A percentile compares a stretch with the other conserved stretches of the same genome.
These are phyloP conservation scores for Callionymus lyra DNA, from an alignment of 2,113 vertebrate species.

Conservation along the genomic window DNA sequence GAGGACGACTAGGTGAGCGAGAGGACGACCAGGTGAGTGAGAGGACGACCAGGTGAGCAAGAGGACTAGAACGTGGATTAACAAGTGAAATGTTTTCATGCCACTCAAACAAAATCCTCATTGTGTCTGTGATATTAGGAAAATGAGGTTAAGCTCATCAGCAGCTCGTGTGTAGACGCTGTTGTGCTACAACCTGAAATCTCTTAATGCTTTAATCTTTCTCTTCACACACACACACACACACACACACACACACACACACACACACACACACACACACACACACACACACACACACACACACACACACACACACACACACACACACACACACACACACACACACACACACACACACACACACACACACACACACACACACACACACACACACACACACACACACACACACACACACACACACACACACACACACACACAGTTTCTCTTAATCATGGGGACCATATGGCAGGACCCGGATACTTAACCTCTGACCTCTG, in stretches of 20 bases:
- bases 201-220: conserved; percentile 41
- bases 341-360: conserved; percentile 9
- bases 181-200: conserved; percentile 29
- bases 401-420: conserved; percentile 12
- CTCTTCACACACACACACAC: conserved; percentile 21
- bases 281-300: conserved; percentile 16
- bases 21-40: no score
- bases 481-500: conserved; percentile 41
- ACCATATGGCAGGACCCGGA: conserved; percentile 38
- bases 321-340: conserved; percentile 22
- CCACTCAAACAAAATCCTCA: conserved; percentile 5
- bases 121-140: conserved; percentile 9
- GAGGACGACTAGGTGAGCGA: no score
- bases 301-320: conserved; percentile 16
- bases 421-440: conserved; percentile 14
- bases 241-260: conserved; percentile 11
- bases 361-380: conserved; percentile 5
- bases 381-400: conserved; percentile 7
- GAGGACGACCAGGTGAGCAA: no score
- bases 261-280: conserved; percentile 16
- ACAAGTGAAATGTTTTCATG: conserved; percentile 13
- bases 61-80: no score
- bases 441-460: conserved; percentile 30
- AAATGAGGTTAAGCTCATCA: conserved; percentile 13
- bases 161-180: conserved; percentile 18